Evolutionary conservation across 2,797 vertebrate genomes (phyloP), one percentile per base, ranked within the genome.

Genomic region (Hippocampus kuda): DNA sequence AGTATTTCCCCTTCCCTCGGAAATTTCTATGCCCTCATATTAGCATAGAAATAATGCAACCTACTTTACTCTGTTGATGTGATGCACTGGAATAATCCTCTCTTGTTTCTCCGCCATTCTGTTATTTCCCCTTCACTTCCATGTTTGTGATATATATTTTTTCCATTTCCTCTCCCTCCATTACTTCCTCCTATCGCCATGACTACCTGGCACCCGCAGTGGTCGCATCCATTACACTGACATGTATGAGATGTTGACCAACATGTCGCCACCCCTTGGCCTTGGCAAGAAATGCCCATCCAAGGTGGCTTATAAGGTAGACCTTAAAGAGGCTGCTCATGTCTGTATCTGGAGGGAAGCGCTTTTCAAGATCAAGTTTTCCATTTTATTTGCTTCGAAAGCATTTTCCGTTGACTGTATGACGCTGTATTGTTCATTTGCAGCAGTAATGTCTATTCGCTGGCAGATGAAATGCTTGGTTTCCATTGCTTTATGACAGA

Each of bases 191-290:
- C 72, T 86, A 83, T 84, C 78, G 26, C 77, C 85, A 85, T 87
- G 78, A 86, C 88, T 88, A 83, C 86, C 87, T 87, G 87, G 85
- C 86, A 42, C 81, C 81, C 85, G 83, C 87, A 99, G 97, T 94
- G 96, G 97, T 91, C 97, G 97, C 90, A 99, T 99, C 93, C 96
- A 98, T 98, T 99, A 99, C 92, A 98, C 93, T 94, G 96, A 98
- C 93, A 99, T 99, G 97, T 99, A 99, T 94, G 95, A 99, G 93
- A 98, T 99, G 97, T 94, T 99, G 95, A 98, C 95, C 92, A 94
- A 96, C 94, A 99, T 99, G 97, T 99, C 97, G 83, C 97, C 97
- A 84, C 97, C 97, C 83, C 95, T 99, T 92, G 97, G 97, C 93
- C 96, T 99, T 89, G 97, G 97, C 92, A 99, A 96, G 94, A 98